Evolutionary conservation across 2,797 vertebrate species (phyloP), one percentile per base, ranked within the genome.

Genomic region (Anguilla anguilla): DNA sequence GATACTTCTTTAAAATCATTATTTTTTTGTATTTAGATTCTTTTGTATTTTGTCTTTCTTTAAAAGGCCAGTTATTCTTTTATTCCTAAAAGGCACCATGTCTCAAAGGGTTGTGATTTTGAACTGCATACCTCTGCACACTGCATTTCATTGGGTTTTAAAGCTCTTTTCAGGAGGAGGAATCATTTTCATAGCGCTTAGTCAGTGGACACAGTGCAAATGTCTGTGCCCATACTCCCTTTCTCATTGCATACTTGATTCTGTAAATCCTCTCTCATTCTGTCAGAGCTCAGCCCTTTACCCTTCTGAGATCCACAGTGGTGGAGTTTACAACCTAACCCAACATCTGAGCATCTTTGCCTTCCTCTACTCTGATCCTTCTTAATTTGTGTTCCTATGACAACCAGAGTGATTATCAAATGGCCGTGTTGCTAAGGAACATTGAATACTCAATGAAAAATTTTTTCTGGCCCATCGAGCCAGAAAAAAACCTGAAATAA

Each of bases 41-140:
- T 15, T 17, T 35, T 55, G 9, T 51, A 31, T 55, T 67, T 72
- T 49, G 46, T 85, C 84, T 55, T 87, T 59, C 79, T 79, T 74
- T 49, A 31, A 72, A 74, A 85, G 77, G 43, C 25, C 9, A 10
- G 22, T 53, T 19, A 11, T 51, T 64, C 57, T 43, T 92, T 90
- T 91, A 91, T 90, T 93, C 87, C 90, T 93, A 91, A 87, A 89
- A 88, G 90, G 87, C 91, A 92, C 93, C 90, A 88, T 88, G 87
- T 92, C 90, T 94, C 92, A 95, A 93, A 94, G 90, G 87, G 86
- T 87, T 74, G 82, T 43, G 84, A 88, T 6, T 85, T 82, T 84
- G 79, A 53, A 88, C 90, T 92, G 85, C 90, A 84, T 87, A 89
- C 87, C 88, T 90, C 69, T 90, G 83, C 17, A 35, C 17, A 79